These are phyloP conservation scores for Rhodeus uyekii DNA, from an alignment of 2,797 vertebrate genomes.

Conservation along the genomic window DNA sequence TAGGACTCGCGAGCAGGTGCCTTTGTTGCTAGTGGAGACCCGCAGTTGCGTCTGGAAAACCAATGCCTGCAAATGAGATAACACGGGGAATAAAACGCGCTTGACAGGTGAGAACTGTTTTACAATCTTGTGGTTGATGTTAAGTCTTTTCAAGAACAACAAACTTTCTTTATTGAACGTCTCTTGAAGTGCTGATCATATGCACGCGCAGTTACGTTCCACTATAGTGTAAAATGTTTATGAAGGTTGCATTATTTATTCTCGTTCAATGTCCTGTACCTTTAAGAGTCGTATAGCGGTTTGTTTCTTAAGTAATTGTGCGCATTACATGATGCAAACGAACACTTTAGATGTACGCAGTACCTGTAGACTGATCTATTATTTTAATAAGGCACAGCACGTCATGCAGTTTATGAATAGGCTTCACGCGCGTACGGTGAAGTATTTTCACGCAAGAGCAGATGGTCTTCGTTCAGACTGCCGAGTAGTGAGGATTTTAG, in stretches of 20 bases:
- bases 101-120: constrained; percentile 5
- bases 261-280: background rate
- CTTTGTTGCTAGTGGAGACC: constrained; percentile 81
- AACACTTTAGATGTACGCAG: background rate
- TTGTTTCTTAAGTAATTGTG: background rate
- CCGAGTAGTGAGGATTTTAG: constrained; percentile 46
- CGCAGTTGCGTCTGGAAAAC: constrained; percentile 45
- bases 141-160: background rate
- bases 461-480: constrained; percentile 45
- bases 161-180: background rate
- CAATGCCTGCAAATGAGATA: constrained; percentile 7
- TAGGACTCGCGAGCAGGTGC: constrained; percentile 60
- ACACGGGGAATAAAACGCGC: background rate
- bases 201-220: background rate
- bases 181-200: background rate
- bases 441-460: constrained; percentile 44
- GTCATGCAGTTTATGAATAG: constrained; percentile 22
- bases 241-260: constrained; percentile 8
- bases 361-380: background rate
- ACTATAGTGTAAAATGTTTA: background rate
- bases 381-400: background rate
- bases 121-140: background rate
- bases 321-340: background rate
- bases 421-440: background rate
- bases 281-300: background rate